Base-by-base conservation (phyloP, 2,113 vertebrate genomes). In the Gila orcuttii region DNA sequence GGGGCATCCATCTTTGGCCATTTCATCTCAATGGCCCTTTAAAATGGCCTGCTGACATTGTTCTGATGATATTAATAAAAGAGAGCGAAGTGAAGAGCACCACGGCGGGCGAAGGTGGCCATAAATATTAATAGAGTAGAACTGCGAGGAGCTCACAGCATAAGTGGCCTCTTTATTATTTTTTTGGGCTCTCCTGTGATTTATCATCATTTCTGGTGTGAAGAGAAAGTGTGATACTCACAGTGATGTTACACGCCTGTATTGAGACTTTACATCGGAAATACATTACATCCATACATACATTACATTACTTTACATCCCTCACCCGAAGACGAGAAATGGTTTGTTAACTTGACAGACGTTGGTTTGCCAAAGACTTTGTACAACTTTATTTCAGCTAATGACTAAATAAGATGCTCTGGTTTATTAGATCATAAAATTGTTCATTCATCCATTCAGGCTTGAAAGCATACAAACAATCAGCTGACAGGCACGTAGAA, bases 41-140 rank as follows among this genome's bases (percentile, higher is more conserved):
- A 90, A 90, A 91, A 82, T 82, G 83, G 88, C 90, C 84, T 92
- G 91, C 91, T 93, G 92, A 93, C 92, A 91, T 91, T 89, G 91
- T 93, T 92, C 93, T 94, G 90, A 92, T 91, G 92, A 93, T 92
- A 91, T 93, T 93, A 93, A 93, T 94, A 93, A 93, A 93, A 89
- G 89, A 88, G 89, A 85, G 86, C 39, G 88, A 84, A 82, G 84
- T 90, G 84, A 87, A 83, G 88, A 91, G 90, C 91, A 89, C 88
- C 86, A 88, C 50, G 84, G 89, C 89, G 55, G 86, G 87, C 88
- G 91, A 93, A 93, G 90, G 86, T 82, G 80, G 36, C 87, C 89
- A 93, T 93, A 93, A 93, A 94, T 93, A 93, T 92, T 93, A 93
- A 93, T 92, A 89, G 10, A 66, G n/a, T 55, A 85, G 85, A 86